Conservation (phyloP, 2,888 invertebrate species). For the Seladonia tumulorum region DNA sequence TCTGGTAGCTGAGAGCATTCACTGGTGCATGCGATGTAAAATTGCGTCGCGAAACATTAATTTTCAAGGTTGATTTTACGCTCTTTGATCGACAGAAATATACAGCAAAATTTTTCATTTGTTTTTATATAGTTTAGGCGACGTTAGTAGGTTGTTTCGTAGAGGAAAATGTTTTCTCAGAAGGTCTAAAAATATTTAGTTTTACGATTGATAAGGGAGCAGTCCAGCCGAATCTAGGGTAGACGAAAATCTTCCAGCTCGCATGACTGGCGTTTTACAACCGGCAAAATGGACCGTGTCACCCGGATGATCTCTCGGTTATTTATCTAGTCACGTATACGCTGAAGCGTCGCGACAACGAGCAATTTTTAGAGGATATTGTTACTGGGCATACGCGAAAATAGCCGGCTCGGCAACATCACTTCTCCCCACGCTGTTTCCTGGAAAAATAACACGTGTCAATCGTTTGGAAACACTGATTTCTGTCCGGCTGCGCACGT, state of each 20-base stretch:
- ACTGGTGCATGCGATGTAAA: too few relatives aligned
- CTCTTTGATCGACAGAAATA: too few relatives aligned
- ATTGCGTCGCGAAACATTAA: too few relatives aligned
- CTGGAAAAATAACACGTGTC: background rate
- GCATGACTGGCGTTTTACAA: background rate
- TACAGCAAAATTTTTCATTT: too few relatives aligned
- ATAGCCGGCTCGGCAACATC: background rate
- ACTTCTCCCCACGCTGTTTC: background rate
- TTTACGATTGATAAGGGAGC: background rate
- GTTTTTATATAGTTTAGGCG: background rate
- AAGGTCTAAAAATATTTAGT: background rate
- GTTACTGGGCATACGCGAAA: background rate
- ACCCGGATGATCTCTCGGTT: background rate
- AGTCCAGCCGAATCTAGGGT: background rate
- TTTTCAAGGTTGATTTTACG: too few relatives aligned
- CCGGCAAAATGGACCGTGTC: background rate
- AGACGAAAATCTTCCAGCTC: background rate
- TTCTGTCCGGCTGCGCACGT: background rate
- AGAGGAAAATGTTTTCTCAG: background rate
- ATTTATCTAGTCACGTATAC: background rate
- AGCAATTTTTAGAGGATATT: background rate
- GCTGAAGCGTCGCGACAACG: slow-evolving; percentile 5
- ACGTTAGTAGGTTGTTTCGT: background rate
- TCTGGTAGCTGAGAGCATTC: too few relatives aligned
- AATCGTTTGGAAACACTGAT: background rate